phyloP scores from a whole-genome alignment of 2,113 vertebrate species.

The Gorilla gorilla region DNA sequence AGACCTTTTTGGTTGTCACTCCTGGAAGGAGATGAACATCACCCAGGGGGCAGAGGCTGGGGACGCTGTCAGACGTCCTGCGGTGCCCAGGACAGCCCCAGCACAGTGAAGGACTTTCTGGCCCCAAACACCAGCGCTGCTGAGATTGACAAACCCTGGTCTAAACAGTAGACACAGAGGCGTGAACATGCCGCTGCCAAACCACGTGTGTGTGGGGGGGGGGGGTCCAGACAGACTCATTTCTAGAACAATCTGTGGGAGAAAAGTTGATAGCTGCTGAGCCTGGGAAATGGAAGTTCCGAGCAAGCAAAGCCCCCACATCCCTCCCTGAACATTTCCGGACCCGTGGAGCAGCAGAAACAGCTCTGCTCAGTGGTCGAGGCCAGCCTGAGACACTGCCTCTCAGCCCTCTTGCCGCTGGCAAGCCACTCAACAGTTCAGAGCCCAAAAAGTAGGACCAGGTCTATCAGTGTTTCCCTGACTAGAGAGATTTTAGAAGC shows the following conservation, averaged over 20 bases:
- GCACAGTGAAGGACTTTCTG: neutral
- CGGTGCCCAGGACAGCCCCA: neutral
- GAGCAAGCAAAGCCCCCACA: too few species aligned
- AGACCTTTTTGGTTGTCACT: neutral
- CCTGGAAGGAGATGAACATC: neutral
- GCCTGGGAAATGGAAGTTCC: neutral
- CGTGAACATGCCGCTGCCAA: rapidly evolving
- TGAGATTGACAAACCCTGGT: neutral
- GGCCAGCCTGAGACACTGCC: neutral
- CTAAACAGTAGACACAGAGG: rapidly evolving
- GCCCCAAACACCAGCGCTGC: neutral
- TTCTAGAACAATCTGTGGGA: neutral
- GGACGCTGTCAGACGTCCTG: rapidly evolving
- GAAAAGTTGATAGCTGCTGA: neutral
- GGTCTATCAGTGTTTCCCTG: neutral
- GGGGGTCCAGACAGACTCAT: too few species aligned
- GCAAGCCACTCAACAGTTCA: rapidly evolving
- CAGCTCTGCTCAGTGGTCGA: neutral
- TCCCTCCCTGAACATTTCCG: too few species aligned
- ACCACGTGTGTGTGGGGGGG: neutral
- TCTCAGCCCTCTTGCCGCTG: neutral
- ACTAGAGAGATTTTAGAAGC: neutral
- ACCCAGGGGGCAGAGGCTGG: neutral
- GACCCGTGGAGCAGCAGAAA: too few species aligned
- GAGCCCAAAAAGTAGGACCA: neutral